These are phyloP conservation scores for Sus scrofa DNA, from an alignment of 2,113 vertebrate genomes.

Conservation along the genomic window DNA sequence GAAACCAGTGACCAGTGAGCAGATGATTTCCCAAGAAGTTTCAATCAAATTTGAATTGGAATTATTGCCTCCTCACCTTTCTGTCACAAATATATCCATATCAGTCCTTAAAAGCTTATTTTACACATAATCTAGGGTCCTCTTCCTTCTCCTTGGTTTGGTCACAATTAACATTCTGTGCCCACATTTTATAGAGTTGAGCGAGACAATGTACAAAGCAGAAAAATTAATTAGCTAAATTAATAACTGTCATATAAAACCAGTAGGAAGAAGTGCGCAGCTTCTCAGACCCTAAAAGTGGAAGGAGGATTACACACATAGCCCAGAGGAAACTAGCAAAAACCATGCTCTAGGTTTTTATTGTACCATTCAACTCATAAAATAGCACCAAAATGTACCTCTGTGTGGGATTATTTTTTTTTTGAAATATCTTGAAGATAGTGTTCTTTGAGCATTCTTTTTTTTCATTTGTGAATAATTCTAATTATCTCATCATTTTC, in stretches of 20 bases:
- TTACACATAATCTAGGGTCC: neutral
- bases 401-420: neutral
- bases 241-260: neutral
- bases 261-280: neutral
- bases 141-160: neutral
- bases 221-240: neutral
- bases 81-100: neutral
- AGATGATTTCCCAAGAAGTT: neutral
- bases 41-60: neutral
- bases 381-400: neutral
- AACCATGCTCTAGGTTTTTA: neutral
- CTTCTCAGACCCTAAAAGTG: neutral
- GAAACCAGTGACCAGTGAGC: neutral
- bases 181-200: neutral
- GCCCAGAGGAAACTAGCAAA: neutral
- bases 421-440: neutral
- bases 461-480: slow-evolving; percentile 16
- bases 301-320: neutral
- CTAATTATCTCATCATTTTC: neutral
- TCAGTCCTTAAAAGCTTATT: neutral
- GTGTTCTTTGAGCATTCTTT: neutral
- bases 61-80: neutral
- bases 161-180: neutral
- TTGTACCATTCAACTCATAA: neutral
- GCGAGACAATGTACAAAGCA: neutral